Evolutionary conservation across 2,888 invertebrate genomes (phyloP).

Genomic region (Netelia fuscicornis): DNA sequence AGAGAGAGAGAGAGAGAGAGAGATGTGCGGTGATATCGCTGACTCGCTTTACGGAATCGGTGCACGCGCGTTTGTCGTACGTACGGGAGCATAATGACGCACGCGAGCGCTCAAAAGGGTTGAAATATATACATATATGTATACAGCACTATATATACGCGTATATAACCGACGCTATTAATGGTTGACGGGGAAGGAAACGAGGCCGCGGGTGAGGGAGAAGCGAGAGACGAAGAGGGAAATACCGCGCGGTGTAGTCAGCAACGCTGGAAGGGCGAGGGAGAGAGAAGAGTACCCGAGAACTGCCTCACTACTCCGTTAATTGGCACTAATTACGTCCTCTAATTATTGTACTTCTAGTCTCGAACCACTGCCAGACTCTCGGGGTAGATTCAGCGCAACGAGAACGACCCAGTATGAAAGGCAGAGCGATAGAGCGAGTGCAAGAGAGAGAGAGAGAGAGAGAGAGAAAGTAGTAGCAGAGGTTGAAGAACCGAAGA

Average conservation of each 20-base stretch:
- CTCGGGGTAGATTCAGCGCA: conserved; percentile 56
- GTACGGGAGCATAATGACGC: conserved; percentile 49
- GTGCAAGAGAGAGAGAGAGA: conserved; percentile 14
- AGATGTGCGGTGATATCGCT: background rate
- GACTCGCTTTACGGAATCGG: conserved; percentile 4
- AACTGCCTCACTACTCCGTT: conserved; percentile 75
- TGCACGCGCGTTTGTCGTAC: conserved; percentile 35
- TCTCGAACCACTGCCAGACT: conserved; percentile 73
- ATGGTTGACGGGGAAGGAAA: conserved; percentile 31
- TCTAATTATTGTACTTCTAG: conserved; percentile 79
- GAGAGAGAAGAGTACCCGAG: conserved; percentile 63
- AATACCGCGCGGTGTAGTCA: conserved; percentile 31
- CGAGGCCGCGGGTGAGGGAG: conserved; percentile 14
- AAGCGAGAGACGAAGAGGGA: conserved; percentile 40
- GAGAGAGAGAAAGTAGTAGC: conserved; percentile 23
- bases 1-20: conserved; percentile 9
- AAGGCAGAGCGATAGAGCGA: conserved; percentile 2
- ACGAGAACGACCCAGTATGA: conserved; percentile 16
- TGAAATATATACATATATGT: conserved; percentile 21
- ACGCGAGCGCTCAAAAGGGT: conserved; percentile 39
- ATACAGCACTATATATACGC: background rate
- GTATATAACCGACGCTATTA: background rate
- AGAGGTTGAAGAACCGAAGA: conserved; percentile 63
- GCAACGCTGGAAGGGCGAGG: conserved; percentile 30
- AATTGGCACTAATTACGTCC: conserved; percentile 81